phyloP scores from a whole-genome alignment of 2,797 vertebrate genomes.

The Erpetoichthys calabaricus region DNA sequence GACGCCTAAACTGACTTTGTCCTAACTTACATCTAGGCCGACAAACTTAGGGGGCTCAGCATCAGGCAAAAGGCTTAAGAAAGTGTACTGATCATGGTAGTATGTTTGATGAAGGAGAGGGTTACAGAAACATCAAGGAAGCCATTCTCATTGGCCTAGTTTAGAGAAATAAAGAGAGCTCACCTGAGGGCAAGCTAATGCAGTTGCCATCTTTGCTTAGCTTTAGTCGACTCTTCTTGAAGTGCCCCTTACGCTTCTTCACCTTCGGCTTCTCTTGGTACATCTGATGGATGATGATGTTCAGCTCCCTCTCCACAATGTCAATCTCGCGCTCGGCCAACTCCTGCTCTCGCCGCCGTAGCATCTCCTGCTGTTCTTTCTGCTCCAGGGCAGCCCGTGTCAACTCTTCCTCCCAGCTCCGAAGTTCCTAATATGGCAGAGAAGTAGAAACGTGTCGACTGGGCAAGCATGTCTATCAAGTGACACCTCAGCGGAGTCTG shows the following conservation, averaged over 20 bases:
- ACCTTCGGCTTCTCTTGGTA: constrained; percentile 79
- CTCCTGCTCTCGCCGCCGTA: constrained; percentile 73
- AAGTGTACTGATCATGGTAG: too few relatives aligned
- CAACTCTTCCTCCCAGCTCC: constrained; percentile 77
- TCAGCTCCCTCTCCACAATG: constrained; percentile 78
- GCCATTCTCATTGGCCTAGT: too few relatives aligned
- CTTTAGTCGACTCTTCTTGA: constrained; percentile 69
- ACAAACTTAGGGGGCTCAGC: too few relatives aligned
- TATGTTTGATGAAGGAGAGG: too few relatives aligned
- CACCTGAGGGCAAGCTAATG: constrained; percentile 86
- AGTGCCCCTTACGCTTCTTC: constrained; percentile 76
- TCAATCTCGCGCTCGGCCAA: constrained; percentile 78
- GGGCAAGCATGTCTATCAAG: neutral
- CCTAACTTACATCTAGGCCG: too few relatives aligned
- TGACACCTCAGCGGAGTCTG: neutral
- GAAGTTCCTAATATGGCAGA: constrained; percentile 54
- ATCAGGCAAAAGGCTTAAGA: too few relatives aligned
- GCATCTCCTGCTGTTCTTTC: constrained; percentile 71
- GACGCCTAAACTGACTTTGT: too few relatives aligned
- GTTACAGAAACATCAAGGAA: too few relatives aligned
- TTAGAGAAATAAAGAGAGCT: too few relatives aligned
- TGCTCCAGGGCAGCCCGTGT: constrained; percentile 73
- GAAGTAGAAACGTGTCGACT: neutral
- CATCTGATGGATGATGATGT: constrained; percentile 85
- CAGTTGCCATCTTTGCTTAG: constrained; percentile 70